These are phyloP conservation scores for Sardinella longiceps DNA, from an alignment of 2,797 vertebrate species.

Conservation along the genomic window DNA sequence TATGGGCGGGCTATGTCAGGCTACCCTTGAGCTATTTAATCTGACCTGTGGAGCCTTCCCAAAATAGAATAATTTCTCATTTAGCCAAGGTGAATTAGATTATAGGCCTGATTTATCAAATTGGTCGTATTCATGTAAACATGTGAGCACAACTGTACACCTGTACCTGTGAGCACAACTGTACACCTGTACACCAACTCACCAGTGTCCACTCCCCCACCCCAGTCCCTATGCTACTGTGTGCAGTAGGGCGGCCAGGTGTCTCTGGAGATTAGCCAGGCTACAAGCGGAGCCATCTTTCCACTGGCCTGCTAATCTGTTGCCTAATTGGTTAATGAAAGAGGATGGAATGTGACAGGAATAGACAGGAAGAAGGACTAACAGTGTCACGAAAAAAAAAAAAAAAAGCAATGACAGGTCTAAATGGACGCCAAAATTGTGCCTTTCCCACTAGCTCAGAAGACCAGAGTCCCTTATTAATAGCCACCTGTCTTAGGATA, in stretches of 20 bases:
- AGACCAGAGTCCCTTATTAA: too few species aligned
- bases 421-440: not conserved
- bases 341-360: conserved; percentile 22
- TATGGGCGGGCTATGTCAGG: too few species aligned
- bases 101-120: too few species aligned
- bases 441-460: not conserved
- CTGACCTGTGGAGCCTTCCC: too few species aligned
- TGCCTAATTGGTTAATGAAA: conserved; percentile 36
- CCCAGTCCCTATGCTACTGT: not conserved
- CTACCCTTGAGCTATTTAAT: too few species aligned
- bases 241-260: not conserved
- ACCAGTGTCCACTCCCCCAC: not conserved
- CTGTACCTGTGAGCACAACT: too few species aligned
- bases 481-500: too few species aligned
- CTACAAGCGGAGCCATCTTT: conserved; percentile 31
- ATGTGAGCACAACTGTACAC: too few species aligned
- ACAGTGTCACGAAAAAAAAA: not conserved
- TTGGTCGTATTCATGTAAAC: too few species aligned
- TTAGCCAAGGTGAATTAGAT: too few species aligned
- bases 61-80: too few species aligned
- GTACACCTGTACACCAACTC: too few species aligned
- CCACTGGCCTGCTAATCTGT: conserved; percentile 31
- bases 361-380: conserved; percentile 9
- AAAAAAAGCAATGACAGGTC: not conserved
- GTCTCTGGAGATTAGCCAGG: conserved; percentile 26